Conservation (phyloP, 1,140 invertebrate species). For the Brachionus sp. region DNA sequence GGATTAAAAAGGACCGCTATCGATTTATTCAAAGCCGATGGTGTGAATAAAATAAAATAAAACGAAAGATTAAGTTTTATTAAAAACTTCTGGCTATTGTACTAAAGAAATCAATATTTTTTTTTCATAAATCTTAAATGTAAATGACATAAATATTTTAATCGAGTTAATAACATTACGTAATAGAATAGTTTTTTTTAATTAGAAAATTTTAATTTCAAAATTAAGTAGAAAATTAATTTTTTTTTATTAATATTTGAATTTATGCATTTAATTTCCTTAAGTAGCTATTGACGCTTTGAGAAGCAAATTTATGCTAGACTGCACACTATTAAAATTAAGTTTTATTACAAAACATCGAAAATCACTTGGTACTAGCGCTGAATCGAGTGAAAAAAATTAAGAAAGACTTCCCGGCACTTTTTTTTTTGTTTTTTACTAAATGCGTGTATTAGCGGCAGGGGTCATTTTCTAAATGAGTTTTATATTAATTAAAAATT, state of each 20-base stretch:
- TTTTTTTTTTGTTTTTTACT: not conserved
- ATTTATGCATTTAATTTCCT: not conserved
- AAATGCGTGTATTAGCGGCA: not conserved
- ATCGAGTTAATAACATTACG: not conserved
- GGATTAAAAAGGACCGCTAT: not conserved
- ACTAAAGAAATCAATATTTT: not conserved
- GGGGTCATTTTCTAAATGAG: slow-evolving; percentile 12
- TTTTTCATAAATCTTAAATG: not conserved
- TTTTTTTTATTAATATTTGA: not conserved
- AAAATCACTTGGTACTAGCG: not conserved
- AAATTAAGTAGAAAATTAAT: not conserved
- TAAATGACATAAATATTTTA: not conserved
- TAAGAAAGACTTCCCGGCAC: not conserved
- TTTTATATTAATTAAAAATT: slow-evolving; percentile 21
- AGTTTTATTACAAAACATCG: not conserved
- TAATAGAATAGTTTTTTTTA: not conserved
- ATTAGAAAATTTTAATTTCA: not conserved
- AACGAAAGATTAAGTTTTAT: not conserved
- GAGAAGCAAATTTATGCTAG: not conserved
- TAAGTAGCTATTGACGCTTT: not conserved
- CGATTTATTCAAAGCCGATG: not conserved
- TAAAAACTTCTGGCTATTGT: not conserved
- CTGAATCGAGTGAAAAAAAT: not conserved
- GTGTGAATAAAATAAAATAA: not conserved
- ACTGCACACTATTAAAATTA: not conserved